Conservation (phyloP, 2,888 invertebrate genomes). For the Heliconius ethilla region DNA sequence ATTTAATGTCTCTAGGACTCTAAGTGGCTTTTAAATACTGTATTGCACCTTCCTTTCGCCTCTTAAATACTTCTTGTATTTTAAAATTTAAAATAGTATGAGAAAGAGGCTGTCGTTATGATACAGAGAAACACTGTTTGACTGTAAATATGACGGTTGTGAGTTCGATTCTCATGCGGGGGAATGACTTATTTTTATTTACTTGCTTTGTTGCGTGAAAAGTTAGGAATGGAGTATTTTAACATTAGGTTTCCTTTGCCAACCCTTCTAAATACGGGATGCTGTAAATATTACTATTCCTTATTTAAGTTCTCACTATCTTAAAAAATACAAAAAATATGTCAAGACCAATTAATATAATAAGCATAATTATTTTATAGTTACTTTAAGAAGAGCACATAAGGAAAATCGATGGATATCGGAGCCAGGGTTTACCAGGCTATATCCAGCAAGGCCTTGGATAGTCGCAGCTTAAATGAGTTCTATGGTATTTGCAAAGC, state of each 20-base stretch:
- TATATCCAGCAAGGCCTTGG: not conserved
- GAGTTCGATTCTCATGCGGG: not conserved
- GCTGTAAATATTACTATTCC: not conserved
- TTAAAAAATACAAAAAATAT: not conserved
- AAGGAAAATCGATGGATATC: not conserved
- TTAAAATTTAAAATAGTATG: not conserved
- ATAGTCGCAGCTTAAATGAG: constrained; percentile 13
- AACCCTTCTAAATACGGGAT: no score
- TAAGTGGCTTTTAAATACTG: not conserved
- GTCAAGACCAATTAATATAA: not conserved
- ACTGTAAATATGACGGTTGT: not conserved
- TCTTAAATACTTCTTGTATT: not conserved
- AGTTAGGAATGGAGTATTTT: no score
- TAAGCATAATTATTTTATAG: no score
- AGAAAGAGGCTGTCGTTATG: not conserved
- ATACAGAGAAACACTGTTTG: not conserved
- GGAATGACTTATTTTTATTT: no score
- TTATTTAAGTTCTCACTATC: not conserved
- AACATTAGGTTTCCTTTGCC: no score
- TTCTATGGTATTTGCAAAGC: constrained; percentile 35
- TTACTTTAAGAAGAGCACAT: not conserved
- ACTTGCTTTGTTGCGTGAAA: no score
- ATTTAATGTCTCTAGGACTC: constrained; percentile 3
- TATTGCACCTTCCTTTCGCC: not conserved
- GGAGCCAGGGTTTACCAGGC: not conserved